Conservation (phyloP, 2,113 vertebrate genomes). For the Rhombomys opimus region DNA sequence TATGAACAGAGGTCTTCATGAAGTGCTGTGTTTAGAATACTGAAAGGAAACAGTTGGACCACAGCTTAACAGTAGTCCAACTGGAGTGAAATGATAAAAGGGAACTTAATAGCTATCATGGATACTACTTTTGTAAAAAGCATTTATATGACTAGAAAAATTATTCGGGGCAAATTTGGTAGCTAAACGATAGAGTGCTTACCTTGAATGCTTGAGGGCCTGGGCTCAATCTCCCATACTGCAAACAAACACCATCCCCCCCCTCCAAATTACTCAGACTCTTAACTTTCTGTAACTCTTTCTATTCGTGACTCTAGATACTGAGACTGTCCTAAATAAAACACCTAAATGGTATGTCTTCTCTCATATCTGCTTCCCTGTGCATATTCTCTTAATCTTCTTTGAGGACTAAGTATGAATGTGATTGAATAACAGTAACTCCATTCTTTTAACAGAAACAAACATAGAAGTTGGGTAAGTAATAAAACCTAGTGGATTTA, state of each 20-base stretch:
- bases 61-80: background rate
- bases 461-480: constrained; percentile 43
- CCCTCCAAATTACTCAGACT: background rate
- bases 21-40: background rate
- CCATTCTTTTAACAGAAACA: constrained; percentile 51
- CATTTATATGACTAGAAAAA: constrained; percentile 21
- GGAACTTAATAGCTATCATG: constrained; percentile 23
- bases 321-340: constrained; percentile 18
- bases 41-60: background rate
- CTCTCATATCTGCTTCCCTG: constrained; percentile 6
- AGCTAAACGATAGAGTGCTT: background rate
- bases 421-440: constrained; percentile 16
- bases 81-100: background rate
- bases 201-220: background rate
- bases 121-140: constrained; percentile 37
- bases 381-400: background rate
- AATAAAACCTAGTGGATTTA: constrained; percentile 31
- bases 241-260: background rate
- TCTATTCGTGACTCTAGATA: background rate
- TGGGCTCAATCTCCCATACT: background rate
- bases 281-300: constrained; percentile 37
- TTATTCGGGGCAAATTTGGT: background rate
- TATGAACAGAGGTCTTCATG: background rate
- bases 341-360: background rate
- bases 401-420: constrained; percentile 40